A percentile compares a stretch with the other conserved stretches of the same genome.
phyloP scores from a whole-genome alignment of 2,113 vertebrate species.

The Perca fluviatilis region DNA sequence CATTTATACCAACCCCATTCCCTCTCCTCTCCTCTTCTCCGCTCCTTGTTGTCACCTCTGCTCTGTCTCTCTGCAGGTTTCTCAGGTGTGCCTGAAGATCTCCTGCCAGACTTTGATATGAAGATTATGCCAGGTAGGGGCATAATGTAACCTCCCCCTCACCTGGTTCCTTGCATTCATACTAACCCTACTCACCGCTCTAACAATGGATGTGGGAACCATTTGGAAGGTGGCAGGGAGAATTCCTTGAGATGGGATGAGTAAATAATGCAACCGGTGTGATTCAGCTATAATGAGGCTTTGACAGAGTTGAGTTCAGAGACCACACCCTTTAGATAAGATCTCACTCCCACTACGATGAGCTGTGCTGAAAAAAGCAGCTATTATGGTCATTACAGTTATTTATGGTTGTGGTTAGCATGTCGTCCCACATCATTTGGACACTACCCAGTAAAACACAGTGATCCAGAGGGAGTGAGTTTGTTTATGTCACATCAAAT shows the following conservation, averaged over 20 bases:
- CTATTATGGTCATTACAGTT: slow-evolving; percentile 68
- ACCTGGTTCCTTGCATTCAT: slow-evolving; percentile 51
- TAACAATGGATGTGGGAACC: not conserved
- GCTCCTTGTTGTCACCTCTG: slow-evolving; percentile 43
- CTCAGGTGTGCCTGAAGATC: slow-evolving; percentile 95
- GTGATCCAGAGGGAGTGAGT: not conserved
- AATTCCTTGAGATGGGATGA: not conserved
- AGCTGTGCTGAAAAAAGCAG: slow-evolving; percentile 65
- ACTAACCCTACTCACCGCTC: slow-evolving; percentile 58
- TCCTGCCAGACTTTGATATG: slow-evolving; percentile 97
- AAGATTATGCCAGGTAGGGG: slow-evolving; percentile 98
- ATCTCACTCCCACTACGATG: slow-evolving; percentile 38
- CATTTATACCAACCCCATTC: slow-evolving; percentile 42
- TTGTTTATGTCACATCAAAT: slow-evolving; percentile 36
- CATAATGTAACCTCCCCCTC: slow-evolving; percentile 68
- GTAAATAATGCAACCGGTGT: slow-evolving; percentile 10
- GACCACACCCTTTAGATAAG: slow-evolving; percentile 45
- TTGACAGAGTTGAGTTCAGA: not conserved
- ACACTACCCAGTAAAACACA: slow-evolving; percentile 15
- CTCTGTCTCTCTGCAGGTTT: slow-evolving; percentile 89
- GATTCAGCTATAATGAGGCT: slow-evolving; percentile 21
- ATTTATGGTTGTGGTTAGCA: slow-evolving; percentile 65
- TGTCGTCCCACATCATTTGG: slow-evolving; percentile 38
- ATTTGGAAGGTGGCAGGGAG: not conserved
- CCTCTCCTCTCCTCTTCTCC: slow-evolving; percentile 19